These are phyloP conservation scores for Strongylocentrotus purpuratus DNA, from an alignment of 35 echinoderm and acorn worm genomes.

Conservation along the genomic window DNA sequence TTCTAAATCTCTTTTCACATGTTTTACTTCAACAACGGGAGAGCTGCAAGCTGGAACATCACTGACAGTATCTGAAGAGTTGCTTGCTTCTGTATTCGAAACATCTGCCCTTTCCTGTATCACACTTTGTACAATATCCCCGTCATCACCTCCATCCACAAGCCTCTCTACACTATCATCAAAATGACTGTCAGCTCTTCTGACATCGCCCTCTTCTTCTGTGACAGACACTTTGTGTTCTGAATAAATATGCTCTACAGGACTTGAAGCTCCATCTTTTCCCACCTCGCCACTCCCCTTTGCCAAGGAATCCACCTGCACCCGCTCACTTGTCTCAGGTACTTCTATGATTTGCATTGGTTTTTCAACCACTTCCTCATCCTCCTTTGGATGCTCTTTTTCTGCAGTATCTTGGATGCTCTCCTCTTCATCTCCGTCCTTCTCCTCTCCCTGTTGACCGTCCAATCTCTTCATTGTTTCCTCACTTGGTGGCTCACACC, in stretches of 20 bases:
- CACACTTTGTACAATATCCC: not conserved
- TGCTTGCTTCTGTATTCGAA: not conserved
- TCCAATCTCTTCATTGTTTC: slow-evolving; percentile 46
- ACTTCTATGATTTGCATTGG: not conserved
- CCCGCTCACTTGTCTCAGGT: not conserved
- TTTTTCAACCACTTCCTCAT: not conserved
- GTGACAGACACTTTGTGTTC: not conserved
- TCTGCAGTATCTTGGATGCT: not conserved
- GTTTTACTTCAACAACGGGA: not conserved
- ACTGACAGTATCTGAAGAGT: not conserved
- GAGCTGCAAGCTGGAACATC: not conserved
- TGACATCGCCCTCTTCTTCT: too few relatives aligned
- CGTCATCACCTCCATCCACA: not conserved
- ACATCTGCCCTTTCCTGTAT: not conserved
- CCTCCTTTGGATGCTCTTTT: not conserved
- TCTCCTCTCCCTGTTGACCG: not conserved
- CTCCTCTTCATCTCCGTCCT: not conserved
- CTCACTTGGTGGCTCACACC: slow-evolving; percentile 72
- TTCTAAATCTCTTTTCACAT: not conserved
- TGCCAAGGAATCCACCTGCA: not conserved
- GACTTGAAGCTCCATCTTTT: not conserved
- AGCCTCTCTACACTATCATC: too few relatives aligned
- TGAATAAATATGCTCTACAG: not conserved
- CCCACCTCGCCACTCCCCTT: not conserved
- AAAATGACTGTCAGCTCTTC: too few relatives aligned